Evolutionary conservation across 2,888 invertebrate species (phyloP).

Genomic region (Dolomedes plantarius): DNA sequence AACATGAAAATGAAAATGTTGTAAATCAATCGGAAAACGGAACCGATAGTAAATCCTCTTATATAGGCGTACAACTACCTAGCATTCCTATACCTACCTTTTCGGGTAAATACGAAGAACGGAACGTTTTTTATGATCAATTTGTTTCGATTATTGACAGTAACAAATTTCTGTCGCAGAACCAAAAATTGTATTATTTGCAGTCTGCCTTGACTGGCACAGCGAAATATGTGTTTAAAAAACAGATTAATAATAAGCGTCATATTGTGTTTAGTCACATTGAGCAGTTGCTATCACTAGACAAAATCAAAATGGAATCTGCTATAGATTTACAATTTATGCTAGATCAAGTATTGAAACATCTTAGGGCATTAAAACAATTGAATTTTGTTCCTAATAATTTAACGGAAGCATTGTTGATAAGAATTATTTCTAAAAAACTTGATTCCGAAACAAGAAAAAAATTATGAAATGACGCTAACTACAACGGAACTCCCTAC

Average conservation of each 20-base stretch:
- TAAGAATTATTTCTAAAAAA: not conserved
- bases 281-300: not conserved
- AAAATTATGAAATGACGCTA: not conserved
- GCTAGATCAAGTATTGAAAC: not conserved
- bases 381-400: not conserved
- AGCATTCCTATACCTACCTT: not conserved
- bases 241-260: not conserved
- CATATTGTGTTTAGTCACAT: not conserved
- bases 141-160: not conserved
- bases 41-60: not conserved
- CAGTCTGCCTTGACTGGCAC: not conserved
- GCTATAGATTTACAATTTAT: not conserved
- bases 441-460: not conserved
- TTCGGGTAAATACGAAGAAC: not conserved
- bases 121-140: slow-evolving; percentile 21
- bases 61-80: not conserved
- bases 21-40: not conserved
- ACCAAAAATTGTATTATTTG: not conserved
- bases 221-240: not conserved
- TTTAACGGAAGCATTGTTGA: not conserved
- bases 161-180: not conserved
- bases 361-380: not conserved
- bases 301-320: not conserved
- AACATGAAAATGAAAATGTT: not conserved
- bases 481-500: not conserved